Evolutionary conservation across 2,888 invertebrate genomes (phyloP).

Genomic region (Hemicrepidius hirtus): DNA sequence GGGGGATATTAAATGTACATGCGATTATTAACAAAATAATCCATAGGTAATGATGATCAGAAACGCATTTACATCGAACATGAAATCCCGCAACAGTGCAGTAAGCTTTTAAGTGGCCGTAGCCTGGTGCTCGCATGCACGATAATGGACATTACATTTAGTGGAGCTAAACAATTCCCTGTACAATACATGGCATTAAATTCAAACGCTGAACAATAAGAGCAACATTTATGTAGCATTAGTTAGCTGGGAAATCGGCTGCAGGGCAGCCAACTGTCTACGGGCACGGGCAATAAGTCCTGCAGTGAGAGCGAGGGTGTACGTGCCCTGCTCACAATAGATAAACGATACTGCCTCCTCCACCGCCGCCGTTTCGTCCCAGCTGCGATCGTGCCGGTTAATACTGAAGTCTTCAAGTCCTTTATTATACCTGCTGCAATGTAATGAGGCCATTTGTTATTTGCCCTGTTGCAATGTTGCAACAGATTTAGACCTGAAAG

Average conservation of each 20-base stretch:
- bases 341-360: slow-evolving; percentile 55
- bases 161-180: slow-evolving; percentile 59
- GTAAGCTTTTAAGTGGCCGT: slow-evolving; percentile 47
- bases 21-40: slow-evolving; percentile 27
- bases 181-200: slow-evolving; percentile 61
- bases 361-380: slow-evolving; percentile 47
- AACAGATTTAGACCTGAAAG: slow-evolving; percentile 50
- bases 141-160: slow-evolving; percentile 62
- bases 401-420: slow-evolving; percentile 55
- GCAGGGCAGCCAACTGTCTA: slow-evolving; percentile 57
- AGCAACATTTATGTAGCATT: slow-evolving; percentile 60
- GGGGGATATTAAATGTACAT: no score
- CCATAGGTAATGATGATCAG: slow-evolving; percentile 21
- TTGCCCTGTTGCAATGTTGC: slow-evolving; percentile 49
- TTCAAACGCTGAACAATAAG: slow-evolving; percentile 60
- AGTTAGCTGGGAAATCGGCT: slow-evolving; percentile 56
- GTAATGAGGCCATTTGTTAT: slow-evolving; percentile 60
- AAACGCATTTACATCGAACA: slow-evolving; percentile 32
- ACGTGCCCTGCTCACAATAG: slow-evolving; percentile 56
- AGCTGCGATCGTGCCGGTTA: slow-evolving; percentile 54
- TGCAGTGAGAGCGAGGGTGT: slow-evolving; percentile 50
- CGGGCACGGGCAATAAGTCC: slow-evolving; percentile 54
- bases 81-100: slow-evolving; percentile 38
- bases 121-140: slow-evolving; percentile 51
- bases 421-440: slow-evolving; percentile 49